Percentiles rank a stretch among this genome's conserved stretches.
Evolutionary conservation across 1,140 invertebrate genomes (phyloP).

Genomic region (Asobara japonica): DNA sequence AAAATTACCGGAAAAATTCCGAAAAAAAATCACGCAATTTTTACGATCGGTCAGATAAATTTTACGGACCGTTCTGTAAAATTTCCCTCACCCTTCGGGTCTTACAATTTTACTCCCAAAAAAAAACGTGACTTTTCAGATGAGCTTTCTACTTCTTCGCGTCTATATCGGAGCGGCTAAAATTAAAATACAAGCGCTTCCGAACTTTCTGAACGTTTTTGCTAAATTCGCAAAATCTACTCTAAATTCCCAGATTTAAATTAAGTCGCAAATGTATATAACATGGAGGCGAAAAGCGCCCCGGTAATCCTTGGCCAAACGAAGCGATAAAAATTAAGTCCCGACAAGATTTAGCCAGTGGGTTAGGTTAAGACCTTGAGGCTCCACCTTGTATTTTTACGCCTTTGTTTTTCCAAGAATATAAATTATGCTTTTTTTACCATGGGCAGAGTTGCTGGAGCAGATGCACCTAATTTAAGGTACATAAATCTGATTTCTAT

Average conservation of each 20-base stretch:
- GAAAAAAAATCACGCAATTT: too few species aligned
- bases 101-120: too few species aligned
- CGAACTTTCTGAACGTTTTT: not conserved
- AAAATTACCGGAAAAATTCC: too few species aligned
- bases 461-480: not conserved
- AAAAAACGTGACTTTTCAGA: too few species aligned
- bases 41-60: too few species aligned
- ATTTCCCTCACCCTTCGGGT: too few species aligned
- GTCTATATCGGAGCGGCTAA: too few species aligned
- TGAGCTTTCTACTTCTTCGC: too few species aligned
- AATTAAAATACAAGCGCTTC: too few species aligned
- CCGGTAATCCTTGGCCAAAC: constrained; percentile 13
- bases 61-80: too few species aligned
- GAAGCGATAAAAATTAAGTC: constrained; percentile 11
- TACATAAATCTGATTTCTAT: too few species aligned
- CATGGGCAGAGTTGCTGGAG: too few species aligned
- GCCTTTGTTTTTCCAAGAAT: not conserved
- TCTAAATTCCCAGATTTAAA: not conserved
- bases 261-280: not conserved
- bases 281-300: not conserved
- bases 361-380: constrained; percentile 3
- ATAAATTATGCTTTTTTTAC: not conserved
- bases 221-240: not conserved
- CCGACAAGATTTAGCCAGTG: not conserved
- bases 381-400: not conserved